Conservation (phyloP, 2,113 vertebrate genomes). For the Pleuronectes platessa region DNA sequence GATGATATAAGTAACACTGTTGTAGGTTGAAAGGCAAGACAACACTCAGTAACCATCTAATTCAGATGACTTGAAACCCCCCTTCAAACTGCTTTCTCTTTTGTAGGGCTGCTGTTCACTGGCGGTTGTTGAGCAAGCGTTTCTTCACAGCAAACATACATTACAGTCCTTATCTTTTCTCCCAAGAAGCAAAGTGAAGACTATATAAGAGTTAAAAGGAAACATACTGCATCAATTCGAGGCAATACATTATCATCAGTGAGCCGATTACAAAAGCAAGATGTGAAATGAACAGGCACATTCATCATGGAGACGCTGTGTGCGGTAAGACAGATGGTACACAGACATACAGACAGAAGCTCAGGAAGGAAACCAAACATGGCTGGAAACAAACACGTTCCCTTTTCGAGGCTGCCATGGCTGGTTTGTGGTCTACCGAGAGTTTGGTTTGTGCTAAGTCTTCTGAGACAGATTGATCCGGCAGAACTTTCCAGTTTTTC, state of each 20-base stretch:
- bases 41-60: neutral
- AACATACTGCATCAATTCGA: neutral
- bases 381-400: conserved; percentile 61
- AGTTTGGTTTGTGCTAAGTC: conserved; percentile 61
- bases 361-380: conserved; percentile 64
- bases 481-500: neutral
- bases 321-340: conserved; percentile 65
- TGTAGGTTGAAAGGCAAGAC: conserved; percentile 21
- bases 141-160: neutral
- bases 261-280: conserved; percentile 23
- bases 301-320: conserved; percentile 38
- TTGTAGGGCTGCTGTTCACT: neutral
- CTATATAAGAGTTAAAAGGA: neutral
- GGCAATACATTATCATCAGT: conserved; percentile 26
- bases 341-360: conserved; percentile 63
- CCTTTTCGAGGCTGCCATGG: conserved; percentile 9
- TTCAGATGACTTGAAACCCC: neutral
- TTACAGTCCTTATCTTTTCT: neutral
- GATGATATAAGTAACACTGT: conserved; percentile 3
- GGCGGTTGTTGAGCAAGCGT: neutral
- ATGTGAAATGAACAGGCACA: conserved; percentile 30
- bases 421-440: conserved; percentile 71
- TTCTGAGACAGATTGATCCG: conserved; percentile 12
- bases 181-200: neutral
- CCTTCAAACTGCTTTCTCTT: neutral